These are phyloP conservation scores for Drosophila tani DNA, from an alignment of 1,140 invertebrate genomes.

Conservation along the genomic window DNA sequence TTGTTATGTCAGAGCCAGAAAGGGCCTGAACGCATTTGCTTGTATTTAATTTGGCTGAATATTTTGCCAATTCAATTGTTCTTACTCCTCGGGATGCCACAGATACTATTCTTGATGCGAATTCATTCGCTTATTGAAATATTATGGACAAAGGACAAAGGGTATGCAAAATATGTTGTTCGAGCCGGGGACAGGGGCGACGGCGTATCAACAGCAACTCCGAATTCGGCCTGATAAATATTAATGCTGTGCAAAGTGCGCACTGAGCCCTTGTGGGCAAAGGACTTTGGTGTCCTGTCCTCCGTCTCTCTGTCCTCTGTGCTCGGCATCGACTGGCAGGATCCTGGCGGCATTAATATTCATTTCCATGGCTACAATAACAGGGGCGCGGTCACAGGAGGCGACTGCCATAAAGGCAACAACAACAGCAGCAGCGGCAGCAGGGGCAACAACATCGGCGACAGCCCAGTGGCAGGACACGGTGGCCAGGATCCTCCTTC, in stretches of 20 bases:
- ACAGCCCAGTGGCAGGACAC: slow-evolving; percentile 30
- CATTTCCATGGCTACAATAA: slow-evolving; percentile 81
- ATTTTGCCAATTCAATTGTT: neutral
- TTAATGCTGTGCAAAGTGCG: slow-evolving; percentile 79
- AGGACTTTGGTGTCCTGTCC: slow-evolving; percentile 64
- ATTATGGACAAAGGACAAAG: slow-evolving; percentile 48
- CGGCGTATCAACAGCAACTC: slow-evolving; percentile 42
- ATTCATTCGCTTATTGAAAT: slow-evolving; percentile 71
- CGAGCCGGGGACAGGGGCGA: slow-evolving; percentile 11
- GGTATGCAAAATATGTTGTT: slow-evolving; percentile 67
- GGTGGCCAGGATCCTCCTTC: slow-evolving; percentile 39
- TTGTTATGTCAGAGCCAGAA: neutral
- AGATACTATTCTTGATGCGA: slow-evolving; percentile 24
- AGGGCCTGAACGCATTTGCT: neutral
- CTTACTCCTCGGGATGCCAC: slow-evolving; percentile 15
- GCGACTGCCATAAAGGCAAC: slow-evolving; percentile 62
- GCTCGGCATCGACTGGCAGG: slow-evolving; percentile 57
- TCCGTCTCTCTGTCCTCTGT: neutral
- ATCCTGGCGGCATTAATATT: slow-evolving; percentile 77
- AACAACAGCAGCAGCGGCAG: slow-evolving; percentile 28
- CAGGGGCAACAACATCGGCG: slow-evolving; percentile 10
- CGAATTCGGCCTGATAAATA: slow-evolving; percentile 77
- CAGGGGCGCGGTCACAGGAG: slow-evolving; percentile 66
- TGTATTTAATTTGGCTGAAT: neutral
- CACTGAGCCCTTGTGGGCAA: slow-evolving; percentile 80